Evolutionary conservation across 2,888 invertebrate genomes (phyloP).

Genomic region (Spodoptera picta): DNA sequence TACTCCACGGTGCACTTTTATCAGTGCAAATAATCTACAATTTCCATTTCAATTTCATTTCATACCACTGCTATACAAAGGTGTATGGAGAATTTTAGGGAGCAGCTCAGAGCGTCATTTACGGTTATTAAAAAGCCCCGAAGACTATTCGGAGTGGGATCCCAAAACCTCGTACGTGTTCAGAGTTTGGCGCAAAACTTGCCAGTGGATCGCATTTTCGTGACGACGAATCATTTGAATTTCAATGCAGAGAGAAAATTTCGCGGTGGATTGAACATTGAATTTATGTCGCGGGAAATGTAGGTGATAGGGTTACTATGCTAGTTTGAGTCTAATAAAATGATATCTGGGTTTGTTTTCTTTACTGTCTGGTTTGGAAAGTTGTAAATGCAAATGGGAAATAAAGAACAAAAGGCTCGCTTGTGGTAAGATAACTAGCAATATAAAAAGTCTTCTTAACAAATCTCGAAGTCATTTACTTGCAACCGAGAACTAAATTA

Average conservation of each 20-base stretch:
- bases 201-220: conserved; percentile 36
- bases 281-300: conserved; percentile 13
- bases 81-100: conserved; percentile 34
- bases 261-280: conserved; percentile 21
- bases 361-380: no score
- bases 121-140: conserved; percentile 71
- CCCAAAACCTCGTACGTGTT: conserved; percentile 53
- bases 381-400: no score
- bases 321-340: neutral
- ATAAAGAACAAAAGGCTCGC: no score
- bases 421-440: no score
- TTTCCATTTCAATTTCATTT: conserved; percentile 12
- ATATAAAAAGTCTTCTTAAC: no score
- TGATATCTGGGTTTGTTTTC: no score
- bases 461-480: no score
- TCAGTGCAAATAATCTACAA: conserved; percentile 16
- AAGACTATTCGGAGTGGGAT: conserved; percentile 64
- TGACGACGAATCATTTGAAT: conserved; percentile 31
- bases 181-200: conserved; percentile 46
- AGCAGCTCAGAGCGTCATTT: conserved; percentile 59
- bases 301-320: neutral
- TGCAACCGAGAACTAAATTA: no score
- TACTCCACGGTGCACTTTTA: neutral
- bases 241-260: conserved; percentile 45
- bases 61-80: conserved; percentile 11